Conservation (phyloP, 2,888 invertebrate genomes). For the Acronicta leporina region DNA sequence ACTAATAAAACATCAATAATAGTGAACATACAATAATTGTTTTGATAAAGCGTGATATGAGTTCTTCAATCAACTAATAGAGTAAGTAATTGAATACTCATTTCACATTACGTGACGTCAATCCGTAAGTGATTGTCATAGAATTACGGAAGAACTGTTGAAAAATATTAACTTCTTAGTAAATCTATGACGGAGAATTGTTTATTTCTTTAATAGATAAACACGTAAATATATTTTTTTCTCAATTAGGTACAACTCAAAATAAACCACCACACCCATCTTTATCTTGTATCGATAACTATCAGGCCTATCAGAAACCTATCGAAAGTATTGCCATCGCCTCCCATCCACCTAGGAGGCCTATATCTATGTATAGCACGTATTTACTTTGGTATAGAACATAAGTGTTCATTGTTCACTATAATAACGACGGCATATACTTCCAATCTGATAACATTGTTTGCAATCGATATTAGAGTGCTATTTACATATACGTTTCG, state of each 20-base stretch:
- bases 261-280: conserved; percentile 26
- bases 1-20: too few species aligned
- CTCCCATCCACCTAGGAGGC: conserved; percentile 31
- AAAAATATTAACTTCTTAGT: conserved; percentile 16
- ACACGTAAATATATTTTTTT: conserved; percentile 20
- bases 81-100: conserved; percentile 24
- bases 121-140: conserved; percentile 24
- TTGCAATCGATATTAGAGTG: conserved; percentile 44
- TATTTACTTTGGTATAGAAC: conserved; percentile 21
- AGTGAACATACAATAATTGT: conserved; percentile 1
- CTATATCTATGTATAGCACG: conserved; percentile 35
- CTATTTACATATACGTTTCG: conserved; percentile 39
- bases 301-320: conserved; percentile 31
- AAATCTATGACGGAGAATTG: neutral
- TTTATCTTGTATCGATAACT: conserved; percentile 46
- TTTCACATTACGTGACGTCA: conserved; percentile 22
- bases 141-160: conserved; percentile 14
- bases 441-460: conserved; percentile 33
- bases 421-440: conserved; percentile 25
- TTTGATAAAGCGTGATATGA: conserved; percentile 22
- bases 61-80: conserved; percentile 16
- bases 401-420: conserved; percentile 49
- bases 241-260: conserved; percentile 24
- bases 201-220: conserved; percentile 10
- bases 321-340: conserved; percentile 15